phyloP scores from a whole-genome alignment of 2,113 vertebrate species.

The Lonchura striata region DNA sequence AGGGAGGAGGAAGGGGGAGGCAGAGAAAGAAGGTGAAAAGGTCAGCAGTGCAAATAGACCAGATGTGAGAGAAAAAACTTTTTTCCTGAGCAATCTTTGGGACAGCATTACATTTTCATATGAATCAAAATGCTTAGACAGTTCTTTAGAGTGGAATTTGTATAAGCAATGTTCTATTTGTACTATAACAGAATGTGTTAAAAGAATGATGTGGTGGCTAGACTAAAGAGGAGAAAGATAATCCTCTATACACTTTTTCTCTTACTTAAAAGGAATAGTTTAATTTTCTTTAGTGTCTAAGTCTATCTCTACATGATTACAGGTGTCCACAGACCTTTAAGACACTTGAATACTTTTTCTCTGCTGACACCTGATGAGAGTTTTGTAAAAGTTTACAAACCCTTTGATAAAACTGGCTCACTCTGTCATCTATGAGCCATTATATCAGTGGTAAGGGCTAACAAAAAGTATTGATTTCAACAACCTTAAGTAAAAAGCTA shows the following conservation, averaged over 20 bases:
- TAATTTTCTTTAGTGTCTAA: neutral
- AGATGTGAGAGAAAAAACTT: neutral
- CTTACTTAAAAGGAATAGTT: neutral
- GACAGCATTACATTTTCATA: neutral
- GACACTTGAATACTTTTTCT: neutral
- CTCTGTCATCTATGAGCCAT: neutral
- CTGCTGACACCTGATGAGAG: neutral
- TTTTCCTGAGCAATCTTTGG: neutral
- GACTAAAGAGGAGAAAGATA: neutral
- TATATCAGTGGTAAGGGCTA: neutral
- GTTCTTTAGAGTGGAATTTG: neutral
- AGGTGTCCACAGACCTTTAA: neutral
- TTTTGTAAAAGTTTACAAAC: neutral
- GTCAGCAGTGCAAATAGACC: neutral
- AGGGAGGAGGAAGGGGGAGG: neutral
- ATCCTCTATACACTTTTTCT: neutral
- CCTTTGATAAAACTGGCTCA: neutral
- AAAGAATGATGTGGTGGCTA: neutral
- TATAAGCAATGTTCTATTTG: neutral
- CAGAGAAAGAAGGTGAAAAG: neutral
- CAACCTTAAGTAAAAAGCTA: neutral
- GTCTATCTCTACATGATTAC: neutral
- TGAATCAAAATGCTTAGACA: neutral
- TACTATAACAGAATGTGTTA: neutral
- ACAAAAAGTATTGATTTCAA: neutral